phyloP scores from a whole-genome alignment of 2,888 invertebrate genomes.

The Monoplex corrugatus region DNA sequence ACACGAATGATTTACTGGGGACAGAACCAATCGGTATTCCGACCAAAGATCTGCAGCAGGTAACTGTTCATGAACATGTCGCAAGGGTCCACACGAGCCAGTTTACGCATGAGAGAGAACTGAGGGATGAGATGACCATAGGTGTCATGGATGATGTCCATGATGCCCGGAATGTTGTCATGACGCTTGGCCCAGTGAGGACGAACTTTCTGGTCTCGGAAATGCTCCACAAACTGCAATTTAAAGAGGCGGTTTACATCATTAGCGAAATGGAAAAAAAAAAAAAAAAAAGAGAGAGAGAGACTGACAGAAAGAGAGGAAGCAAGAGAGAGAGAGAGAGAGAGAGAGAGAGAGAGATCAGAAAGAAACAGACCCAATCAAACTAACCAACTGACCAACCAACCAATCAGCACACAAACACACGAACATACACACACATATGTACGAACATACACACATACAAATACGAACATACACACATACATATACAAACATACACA shows the following conservation, averaged over 20 bases:
- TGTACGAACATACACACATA: too few relatives aligned
- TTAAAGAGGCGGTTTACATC: background rate
- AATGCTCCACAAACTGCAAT: constrained; percentile 60
- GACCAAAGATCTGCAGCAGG: constrained; percentile 60
- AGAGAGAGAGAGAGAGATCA: background rate
- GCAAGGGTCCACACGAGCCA: constrained; percentile 59
- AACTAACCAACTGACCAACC: background rate
- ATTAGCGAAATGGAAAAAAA: background rate
- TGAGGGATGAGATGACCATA: constrained; percentile 58
- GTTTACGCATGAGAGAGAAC: constrained; percentile 54
- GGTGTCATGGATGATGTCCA: constrained; percentile 56
- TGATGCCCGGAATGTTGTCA: constrained; percentile 62
- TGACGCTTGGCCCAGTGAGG: constrained; percentile 66
- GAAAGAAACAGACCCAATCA: too few relatives aligned
- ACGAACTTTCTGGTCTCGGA: constrained; percentile 57
- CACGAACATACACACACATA: too few relatives aligned
- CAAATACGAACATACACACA: too few relatives aligned
- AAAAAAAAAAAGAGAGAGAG: background rate
- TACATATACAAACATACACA: background rate
- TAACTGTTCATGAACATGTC: constrained; percentile 66
- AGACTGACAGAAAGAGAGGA: background rate
- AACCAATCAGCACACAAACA: too few relatives aligned
- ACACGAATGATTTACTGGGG: background rate
- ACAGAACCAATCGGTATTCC: constrained; percentile 44
- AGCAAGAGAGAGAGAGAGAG: background rate